Conservation (phyloP, 2,113 vertebrate species). For the Accipiter cooperii region DNA sequence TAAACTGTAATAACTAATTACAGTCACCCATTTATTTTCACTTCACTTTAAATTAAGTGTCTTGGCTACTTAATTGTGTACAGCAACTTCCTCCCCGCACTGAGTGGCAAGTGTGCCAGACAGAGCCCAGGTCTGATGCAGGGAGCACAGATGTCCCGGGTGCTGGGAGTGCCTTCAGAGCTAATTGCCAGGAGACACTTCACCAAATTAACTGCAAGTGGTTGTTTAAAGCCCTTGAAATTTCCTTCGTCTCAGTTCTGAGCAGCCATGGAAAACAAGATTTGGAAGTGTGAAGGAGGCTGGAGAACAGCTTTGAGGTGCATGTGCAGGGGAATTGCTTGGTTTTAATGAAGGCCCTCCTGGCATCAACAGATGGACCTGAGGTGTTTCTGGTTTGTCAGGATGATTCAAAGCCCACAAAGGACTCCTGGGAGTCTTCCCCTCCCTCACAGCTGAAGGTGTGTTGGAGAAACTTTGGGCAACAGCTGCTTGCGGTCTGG, state of each 20-base stretch:
- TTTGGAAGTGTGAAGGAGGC: not conserved
- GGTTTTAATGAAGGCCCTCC: not conserved
- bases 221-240: not conserved
- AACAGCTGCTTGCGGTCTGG: not conserved
- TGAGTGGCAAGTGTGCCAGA: not conserved
- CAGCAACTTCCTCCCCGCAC: not conserved
- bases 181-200: not conserved
- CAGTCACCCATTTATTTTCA: constrained; percentile 1
- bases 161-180: not conserved
- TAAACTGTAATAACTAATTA: constrained; percentile 48
- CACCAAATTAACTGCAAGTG: not conserved
- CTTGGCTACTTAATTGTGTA: not conserved
- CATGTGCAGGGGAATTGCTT: accelerated
- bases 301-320: not conserved
- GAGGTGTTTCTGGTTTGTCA: not conserved
- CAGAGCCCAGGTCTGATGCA: not conserved
- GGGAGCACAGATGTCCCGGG: accelerated
- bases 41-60: constrained; percentile 4
- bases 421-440: not conserved
- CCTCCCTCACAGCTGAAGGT: not conserved
- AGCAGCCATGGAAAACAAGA: not conserved
- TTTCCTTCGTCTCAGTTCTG: not conserved
- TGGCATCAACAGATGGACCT: not conserved
- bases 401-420: not conserved
- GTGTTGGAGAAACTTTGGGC: not conserved